These are phyloP conservation scores for Eretmochelys imbricata DNA, from an alignment of 2,113 vertebrate species.

Conservation along the genomic window DNA sequence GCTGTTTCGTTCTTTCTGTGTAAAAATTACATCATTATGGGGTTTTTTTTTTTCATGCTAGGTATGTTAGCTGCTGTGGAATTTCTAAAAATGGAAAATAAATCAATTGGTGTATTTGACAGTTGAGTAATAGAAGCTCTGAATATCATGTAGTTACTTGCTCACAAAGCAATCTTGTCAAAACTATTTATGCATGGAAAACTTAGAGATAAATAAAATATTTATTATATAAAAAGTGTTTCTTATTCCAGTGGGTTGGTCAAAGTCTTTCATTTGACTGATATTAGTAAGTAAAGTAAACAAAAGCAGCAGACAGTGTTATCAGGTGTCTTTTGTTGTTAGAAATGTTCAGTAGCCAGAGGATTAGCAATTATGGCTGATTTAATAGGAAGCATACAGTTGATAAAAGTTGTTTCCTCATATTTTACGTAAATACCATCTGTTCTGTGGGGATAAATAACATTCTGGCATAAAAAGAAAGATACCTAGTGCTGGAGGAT, in stretches of 20 bases:
- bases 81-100: background rate
- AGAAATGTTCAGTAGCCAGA: background rate
- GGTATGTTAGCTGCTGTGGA: background rate
- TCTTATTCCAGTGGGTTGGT: background rate
- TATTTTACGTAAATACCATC: background rate
- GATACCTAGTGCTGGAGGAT: background rate
- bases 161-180: background rate
- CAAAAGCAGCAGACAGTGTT: rapidly evolving
- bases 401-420: background rate
- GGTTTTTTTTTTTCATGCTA: background rate
- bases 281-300: background rate
- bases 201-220: background rate
- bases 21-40: background rate
- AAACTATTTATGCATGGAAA: background rate
- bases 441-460: background rate
- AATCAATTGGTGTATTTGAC: background rate
- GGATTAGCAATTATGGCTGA: background rate
- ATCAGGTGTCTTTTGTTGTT: background rate
- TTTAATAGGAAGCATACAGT: background rate
- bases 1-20: background rate
- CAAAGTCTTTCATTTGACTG: background rate
- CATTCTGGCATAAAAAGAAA: background rate
- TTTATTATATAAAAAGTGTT: background rate
- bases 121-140: background rate
- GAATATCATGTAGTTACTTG: background rate